Evolutionary conservation across 1,140 invertebrate genomes (phyloP), one percentile per base, ranked within the genome.

Genomic region (Hypsibius dujardini): DNA sequence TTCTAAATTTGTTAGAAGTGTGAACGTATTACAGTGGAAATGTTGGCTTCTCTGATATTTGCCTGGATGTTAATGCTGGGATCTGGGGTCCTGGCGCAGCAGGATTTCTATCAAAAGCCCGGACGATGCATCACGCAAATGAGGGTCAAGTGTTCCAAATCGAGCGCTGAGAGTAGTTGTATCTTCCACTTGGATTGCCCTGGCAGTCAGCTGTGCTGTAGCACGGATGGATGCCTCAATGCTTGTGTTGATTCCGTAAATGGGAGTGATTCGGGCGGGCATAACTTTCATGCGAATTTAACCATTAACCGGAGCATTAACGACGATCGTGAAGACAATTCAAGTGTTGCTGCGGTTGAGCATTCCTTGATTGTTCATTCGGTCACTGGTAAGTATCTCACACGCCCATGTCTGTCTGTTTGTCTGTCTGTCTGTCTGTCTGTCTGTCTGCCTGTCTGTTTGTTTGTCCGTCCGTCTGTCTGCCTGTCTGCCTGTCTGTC

Each of bases 121-220:
- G 50, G 50, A 56, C 7, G 50, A 56, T 56, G 50, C n/a, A 7
- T n/a, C n/a, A 7, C 7, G n/a, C 50, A 56, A 56, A 28, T 28
- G 28, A 7, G n/a, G 7, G 50, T n/a, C 50, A 56, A n/a, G 7
- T 56, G 50, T n/a, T 56, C 50, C 7, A 7, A n/a, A 56, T n/a
- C 62, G 3, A 67, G 62, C 45, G 12, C 62, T 42, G 45, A 45
- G 3, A 67, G 62, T 42, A 12, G 42, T 3, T 67, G 62, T 42
- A 15, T 67, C 42, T 67, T 67, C 42, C 62, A 67, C 45, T 12
- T 42, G 3, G 62, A 67, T 15, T 67, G 62, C 42, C 42, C 42
- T 7, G 62, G 62, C 12, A 67, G 45, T 7, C 62, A 67, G 42
- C 42, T 67, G 62, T 67, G 62, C 42, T 67, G 62, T 42, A 15